These are phyloP conservation scores for Hippocampus zosterae DNA, from an alignment of 2,113 vertebrate genomes.

Conservation along the genomic window DNA sequence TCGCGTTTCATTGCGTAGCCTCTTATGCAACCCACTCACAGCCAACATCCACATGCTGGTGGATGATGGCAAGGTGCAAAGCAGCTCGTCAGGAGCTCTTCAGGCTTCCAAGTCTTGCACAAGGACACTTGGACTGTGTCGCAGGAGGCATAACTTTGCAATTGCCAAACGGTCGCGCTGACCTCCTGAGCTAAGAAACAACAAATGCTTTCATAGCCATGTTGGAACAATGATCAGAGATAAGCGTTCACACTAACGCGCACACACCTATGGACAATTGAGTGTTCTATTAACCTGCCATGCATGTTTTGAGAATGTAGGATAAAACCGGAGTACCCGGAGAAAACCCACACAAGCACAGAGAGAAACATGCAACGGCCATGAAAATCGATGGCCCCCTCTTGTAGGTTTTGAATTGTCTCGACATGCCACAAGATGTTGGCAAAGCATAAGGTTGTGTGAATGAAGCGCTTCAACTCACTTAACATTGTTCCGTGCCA, in stretches of 20 bases:
- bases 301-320: too few relatives aligned
- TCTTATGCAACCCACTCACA: conserved; percentile 5
- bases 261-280: not conserved
- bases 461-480: not conserved
- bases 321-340: too few relatives aligned
- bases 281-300: too few relatives aligned
- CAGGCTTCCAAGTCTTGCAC: conserved; percentile 1
- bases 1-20: conserved; percentile 2
- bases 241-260: not conserved
- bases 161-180: not conserved
- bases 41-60: not conserved
- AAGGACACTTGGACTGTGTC: not conserved
- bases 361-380: too few relatives aligned
- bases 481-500: not conserved
- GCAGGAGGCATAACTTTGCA: not conserved
- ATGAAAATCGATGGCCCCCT: too few relatives aligned
- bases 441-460: too few relatives aligned
- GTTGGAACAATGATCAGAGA: not conserved
- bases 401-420: too few relatives aligned
- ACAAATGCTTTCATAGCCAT: not conserved
- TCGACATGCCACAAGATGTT: too few relatives aligned
- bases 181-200: not conserved
- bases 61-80: conserved; percentile 3
- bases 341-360: too few relatives aligned
- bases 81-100: conserved; percentile 1